Evolutionary conservation across 2,113 vertebrate genomes (phyloP), one percentile per base, ranked within the genome.

Genomic region (Heterochromis multidens): DNA sequence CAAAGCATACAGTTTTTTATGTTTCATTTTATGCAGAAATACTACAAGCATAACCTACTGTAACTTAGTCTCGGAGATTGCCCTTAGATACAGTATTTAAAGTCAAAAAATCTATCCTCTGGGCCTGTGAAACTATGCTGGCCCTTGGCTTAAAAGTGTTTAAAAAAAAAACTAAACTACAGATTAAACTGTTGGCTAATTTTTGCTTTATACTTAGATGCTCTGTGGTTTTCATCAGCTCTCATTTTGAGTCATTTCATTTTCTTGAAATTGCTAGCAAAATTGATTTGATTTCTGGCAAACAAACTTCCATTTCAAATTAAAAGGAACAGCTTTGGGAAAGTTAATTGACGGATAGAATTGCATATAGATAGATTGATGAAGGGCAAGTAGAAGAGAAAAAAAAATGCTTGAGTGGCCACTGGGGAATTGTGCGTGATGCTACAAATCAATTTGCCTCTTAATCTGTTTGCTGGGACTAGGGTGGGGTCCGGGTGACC

Each of bases 381-480:
- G 86, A 91, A 88, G 77, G 81, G 56, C 57, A 83, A 87, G 56
- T 58, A 59, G 63, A 81, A 61, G 83, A 77, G 79, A 14, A 86
- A 76, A 61, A 57, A 89, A 77, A 82, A 86, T 27, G 82, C 83
- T 82, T 29, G 43, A 88, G 82, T 82, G 72, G 74, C 88, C 81
- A 62, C 61, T 31, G 77, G 88, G 89, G 88, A 56, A 91, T 91
- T 92, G 72, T 85, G 78, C 83, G 67, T 78, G 89, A 90, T 88
- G 87, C 88, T 85, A 83, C 91, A 93, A 93, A 95, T 96, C 94
- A 90, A 93, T 95, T 88, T 82, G 86, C 58, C 84, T 86, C 90
- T 89, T 94, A 88, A 95, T 94, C 82, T 86, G 89, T 91, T 94
- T 92, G 90, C 92, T 86, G 87, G 80, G 74, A 82, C 59, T 63